phyloP scores from a whole-genome alignment of 2,113 vertebrate genomes.

The Siniperca knerii region DNA sequence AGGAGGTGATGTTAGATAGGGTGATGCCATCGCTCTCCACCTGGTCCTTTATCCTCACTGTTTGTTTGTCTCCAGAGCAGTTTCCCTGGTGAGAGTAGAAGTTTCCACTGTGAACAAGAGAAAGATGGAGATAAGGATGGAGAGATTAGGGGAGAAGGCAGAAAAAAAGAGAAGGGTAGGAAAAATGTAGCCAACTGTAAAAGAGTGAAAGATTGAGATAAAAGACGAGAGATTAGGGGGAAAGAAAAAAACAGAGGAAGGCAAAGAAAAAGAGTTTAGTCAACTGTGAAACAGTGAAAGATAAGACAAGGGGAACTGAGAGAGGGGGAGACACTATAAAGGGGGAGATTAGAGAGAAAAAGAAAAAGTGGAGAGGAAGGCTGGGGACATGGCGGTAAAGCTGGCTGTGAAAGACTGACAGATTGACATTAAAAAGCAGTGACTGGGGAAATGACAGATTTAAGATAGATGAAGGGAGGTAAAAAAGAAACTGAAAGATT shows the following conservation, averaged over 20 bases:
- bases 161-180: constrained; percentile 37
- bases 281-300: constrained; percentile 74
- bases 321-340: constrained; percentile 17
- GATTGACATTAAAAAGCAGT: constrained; percentile 41
- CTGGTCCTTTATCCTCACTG: constrained; percentile 55
- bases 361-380: constrained; percentile 42
- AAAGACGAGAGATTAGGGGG: constrained; percentile 69
- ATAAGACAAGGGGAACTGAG: constrained; percentile 64
- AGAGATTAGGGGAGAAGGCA: constrained; percentile 56
- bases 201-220: constrained; percentile 72
- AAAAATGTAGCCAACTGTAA: constrained; percentile 70
- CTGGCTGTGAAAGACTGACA: constrained; percentile 61
- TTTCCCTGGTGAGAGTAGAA: constrained; percentile 68
- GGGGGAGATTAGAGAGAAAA: constrained; percentile 56
- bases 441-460: constrained; percentile 38
- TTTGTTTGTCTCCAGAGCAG: constrained; percentile 65
- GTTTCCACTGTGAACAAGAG: constrained; percentile 74
- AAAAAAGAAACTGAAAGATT: constrained; percentile 29
- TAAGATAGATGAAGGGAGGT: constrained; percentile 35
- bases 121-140: constrained; percentile 77
- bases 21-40: constrained; percentile 41
- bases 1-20: neutral
- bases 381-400: constrained; percentile 57
- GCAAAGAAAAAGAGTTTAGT: constrained; percentile 72
- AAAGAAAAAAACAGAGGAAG: constrained; percentile 58